phyloP scores from a whole-genome alignment of 2,113 vertebrate species.

The Salminus brasiliensis region DNA sequence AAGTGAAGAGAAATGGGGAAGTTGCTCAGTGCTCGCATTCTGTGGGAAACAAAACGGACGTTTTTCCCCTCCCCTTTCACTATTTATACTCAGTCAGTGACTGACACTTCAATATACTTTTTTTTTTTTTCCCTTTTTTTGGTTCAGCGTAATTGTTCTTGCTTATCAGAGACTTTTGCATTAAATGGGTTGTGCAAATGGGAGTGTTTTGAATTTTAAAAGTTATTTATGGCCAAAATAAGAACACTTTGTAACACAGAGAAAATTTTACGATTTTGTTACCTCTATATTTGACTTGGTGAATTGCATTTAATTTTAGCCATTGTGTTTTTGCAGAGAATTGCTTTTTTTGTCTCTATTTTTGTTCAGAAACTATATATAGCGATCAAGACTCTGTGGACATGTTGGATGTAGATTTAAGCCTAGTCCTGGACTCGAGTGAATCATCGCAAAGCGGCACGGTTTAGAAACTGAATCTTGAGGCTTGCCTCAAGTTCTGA shows the following conservation, averaged over 20 bases:
- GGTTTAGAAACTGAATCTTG: conserved; percentile 16
- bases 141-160: conserved; percentile 62
- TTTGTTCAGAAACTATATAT: conserved; percentile 38
- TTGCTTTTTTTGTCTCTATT: conserved; percentile 32
- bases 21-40: conserved; percentile 45
- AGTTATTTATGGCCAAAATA: conserved; percentile 57
- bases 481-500: conserved; percentile 59
- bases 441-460: neutral
- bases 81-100: conserved; percentile 77
- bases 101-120: conserved; percentile 70
- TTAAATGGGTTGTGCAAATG: conserved; percentile 68
- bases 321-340: conserved; percentile 37
- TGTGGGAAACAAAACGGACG: conserved; percentile 65
- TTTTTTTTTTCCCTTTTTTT: conserved; percentile 73
- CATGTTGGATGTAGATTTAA: neutral
- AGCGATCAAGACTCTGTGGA: neutral
- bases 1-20: conserved; percentile 81
- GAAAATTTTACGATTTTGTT: conserved; percentile 59
- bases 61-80: conserved; percentile 62
- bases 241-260: conserved; percentile 59
- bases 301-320: conserved; percentile 31
- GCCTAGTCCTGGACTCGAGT: neutral
- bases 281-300: conserved; percentile 52
- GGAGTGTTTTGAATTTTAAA: conserved; percentile 65
- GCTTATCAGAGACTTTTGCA: conserved; percentile 51